These are phyloP conservation scores for Strongylocentrotus purpuratus DNA, from an alignment of 35 echinoderm and acorn worm species.

Conservation along the genomic window DNA sequence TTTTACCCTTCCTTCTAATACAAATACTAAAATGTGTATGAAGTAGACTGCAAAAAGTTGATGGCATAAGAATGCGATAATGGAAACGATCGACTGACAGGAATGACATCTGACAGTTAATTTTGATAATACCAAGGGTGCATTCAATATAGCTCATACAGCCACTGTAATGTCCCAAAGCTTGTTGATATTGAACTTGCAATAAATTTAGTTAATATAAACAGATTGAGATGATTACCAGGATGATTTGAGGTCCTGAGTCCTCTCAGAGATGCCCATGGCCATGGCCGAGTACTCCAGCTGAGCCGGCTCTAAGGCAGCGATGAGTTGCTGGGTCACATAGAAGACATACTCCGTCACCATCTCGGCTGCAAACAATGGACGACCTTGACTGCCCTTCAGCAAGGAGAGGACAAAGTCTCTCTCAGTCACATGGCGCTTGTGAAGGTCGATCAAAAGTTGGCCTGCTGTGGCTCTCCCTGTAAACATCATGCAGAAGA, in stretches of 20 bases:
- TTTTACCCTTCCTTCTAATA: too few species aligned
- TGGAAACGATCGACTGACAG: too few species aligned
- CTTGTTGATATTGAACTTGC: too few species aligned
- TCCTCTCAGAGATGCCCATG: conserved; percentile 85
- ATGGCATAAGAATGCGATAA: too few species aligned
- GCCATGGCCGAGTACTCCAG: conserved; percentile 88
- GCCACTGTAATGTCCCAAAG: too few species aligned
- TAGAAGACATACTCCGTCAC: conserved; percentile 85
- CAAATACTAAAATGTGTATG: too few species aligned
- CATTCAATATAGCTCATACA: too few species aligned
- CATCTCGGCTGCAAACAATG: conserved; percentile 89
- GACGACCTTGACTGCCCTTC: conserved; percentile 66
- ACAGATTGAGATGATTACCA: conserved; percentile 52
- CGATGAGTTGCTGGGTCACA: conserved; percentile 61
- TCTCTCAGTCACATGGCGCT: conserved; percentile 67
- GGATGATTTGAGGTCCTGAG: conserved; percentile 78
- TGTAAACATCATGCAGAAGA: not conserved
- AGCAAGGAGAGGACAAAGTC: conserved; percentile 78
- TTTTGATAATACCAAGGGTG: too few species aligned
- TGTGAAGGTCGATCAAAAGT: conserved; percentile 86
- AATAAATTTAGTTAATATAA: too few species aligned
- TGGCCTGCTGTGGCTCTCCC: conserved; percentile 74
- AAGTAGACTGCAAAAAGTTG: too few species aligned
- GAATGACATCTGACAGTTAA: too few species aligned
- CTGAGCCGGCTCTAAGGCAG: conserved; percentile 50